A percentile compares a stretch with the other conserved stretches of the same genome.
These are phyloP conservation scores for Zaprionus lachaisei DNA, from an alignment of 1,140 invertebrate genomes.

Conservation along the genomic window DNA sequence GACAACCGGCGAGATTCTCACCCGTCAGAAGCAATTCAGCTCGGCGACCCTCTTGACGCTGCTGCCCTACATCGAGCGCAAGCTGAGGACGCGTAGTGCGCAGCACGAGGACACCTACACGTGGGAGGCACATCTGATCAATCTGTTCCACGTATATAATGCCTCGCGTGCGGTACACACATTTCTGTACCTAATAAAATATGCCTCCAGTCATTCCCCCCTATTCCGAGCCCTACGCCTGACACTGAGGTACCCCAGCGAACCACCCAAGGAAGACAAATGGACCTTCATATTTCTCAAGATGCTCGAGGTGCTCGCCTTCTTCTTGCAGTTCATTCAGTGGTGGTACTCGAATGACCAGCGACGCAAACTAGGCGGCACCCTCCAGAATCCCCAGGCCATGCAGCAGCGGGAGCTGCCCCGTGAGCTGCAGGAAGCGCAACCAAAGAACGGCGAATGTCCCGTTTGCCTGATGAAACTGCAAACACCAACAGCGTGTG, in stretches of 20 bases:
- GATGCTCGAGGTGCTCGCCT: constrained; percentile 75
- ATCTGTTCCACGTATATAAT: constrained; percentile 68
- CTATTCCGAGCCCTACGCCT: constrained; percentile 61
- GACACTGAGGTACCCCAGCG: constrained; percentile 69
- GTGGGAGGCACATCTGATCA: constrained; percentile 63
- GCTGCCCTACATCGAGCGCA: constrained; percentile 70
- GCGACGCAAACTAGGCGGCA: constrained; percentile 67
- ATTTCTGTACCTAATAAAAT: constrained; percentile 76
- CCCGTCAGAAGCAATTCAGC: constrained; percentile 55
- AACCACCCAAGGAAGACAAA: constrained; percentile 68
- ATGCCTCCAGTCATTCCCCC: constrained; percentile 67
- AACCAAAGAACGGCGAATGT: constrained; percentile 59
- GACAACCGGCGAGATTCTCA: constrained; percentile 57
- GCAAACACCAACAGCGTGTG: constrained; percentile 74
- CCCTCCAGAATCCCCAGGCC: constrained; percentile 63
- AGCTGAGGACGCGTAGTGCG: constrained; percentile 54
- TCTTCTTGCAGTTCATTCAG: constrained; percentile 82
- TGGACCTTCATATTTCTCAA: constrained; percentile 76
- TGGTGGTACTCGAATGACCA: constrained; percentile 84
- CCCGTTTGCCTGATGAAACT: constrained; percentile 70
- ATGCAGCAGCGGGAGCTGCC: constrained; percentile 27
- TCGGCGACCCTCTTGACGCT: constrained; percentile 70
- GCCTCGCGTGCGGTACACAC: constrained; percentile 74
- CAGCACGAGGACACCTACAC: constrained; percentile 55
- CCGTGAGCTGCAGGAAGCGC: constrained; percentile 31